These are phyloP conservation scores for Noctua fimbriata DNA, from an alignment of 2,888 invertebrate genomes.

Conservation along the genomic window DNA sequence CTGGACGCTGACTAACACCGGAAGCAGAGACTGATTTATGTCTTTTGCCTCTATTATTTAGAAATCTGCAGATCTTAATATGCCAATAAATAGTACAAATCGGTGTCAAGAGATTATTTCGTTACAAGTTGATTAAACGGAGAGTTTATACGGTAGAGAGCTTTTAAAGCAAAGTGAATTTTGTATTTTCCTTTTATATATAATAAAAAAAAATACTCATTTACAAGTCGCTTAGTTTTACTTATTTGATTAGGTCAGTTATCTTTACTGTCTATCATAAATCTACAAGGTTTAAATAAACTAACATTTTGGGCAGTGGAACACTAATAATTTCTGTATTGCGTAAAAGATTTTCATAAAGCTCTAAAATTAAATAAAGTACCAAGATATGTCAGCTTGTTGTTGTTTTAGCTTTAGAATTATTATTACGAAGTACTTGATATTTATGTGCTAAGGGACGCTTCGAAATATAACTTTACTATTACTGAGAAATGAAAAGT, in stretches of 20 bases:
- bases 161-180: background rate
- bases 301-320: background rate
- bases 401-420: background rate
- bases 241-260: background rate
- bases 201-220: background rate
- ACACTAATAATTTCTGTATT: background rate
- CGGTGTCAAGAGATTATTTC: slow-evolving; percentile 34
- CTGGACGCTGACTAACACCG: slow-evolving; percentile 71
- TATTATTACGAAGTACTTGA: background rate
- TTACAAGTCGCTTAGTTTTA: too few relatives aligned
- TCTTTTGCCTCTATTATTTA: slow-evolving; percentile 77
- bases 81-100: slow-evolving; percentile 67
- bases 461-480: background rate
- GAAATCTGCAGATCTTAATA: slow-evolving; percentile 80
- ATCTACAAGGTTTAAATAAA: background rate
- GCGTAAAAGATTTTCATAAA: background rate
- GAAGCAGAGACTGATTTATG: slow-evolving; percentile 79
- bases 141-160: background rate
- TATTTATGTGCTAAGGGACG: background rate
- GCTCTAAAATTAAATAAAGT: background rate
- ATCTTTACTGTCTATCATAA: background rate
- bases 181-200: background rate
- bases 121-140: slow-evolving; percentile 29
- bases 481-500: background rate
- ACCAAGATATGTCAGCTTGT: background rate